Evolutionary conservation across 2,797 vertebrate species (phyloP), one percentile per base, ranked within the genome.

Genomic region (Phyllotis vaccarum): DNA sequence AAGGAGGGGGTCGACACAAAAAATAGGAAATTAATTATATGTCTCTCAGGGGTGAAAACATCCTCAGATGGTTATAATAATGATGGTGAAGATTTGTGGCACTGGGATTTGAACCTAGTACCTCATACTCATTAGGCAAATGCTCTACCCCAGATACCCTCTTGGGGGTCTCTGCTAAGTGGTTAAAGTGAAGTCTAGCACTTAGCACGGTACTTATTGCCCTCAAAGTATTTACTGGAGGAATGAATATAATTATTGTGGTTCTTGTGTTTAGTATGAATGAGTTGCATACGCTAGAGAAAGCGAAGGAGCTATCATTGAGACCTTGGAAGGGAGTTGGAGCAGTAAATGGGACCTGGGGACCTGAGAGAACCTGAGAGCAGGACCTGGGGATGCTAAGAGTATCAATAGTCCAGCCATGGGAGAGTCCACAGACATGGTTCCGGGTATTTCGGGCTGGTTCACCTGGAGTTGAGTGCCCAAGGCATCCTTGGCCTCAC

Each of bases 361-460:
- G 31, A 49, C 46, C 46, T 49, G 46, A 49, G 46, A 49, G 56
- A 27, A 49, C 46, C 46, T 49, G 46, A 49, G 46, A 49, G 46
- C 46, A 49, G 9, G 46, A 49, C 46, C 46, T 49, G 46, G 46
- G 46, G 46, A 49, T n/a, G n/a, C n/a, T n/a, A n/a, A n/a, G n/a
- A n/a, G n/a, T n/a, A n/a, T n/a, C n/a, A n/a, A 1, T 6, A 46
- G 58, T 22, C 10, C 12, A 3, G 19, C 40, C 46, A 0, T 17
- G 12, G 29, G 2, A 54, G 62, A 58, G 54, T 17, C 62, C 43
- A 43, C 29, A 2, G 52, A 49, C 6, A n/a, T 34, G 0, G 10
- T 8, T 37, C 8, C 1, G 3, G 0, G 1, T 19, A 14, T 29
- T 2, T 0, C 3, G 1, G 22, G 0, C 14, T 22, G 2, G 0